Evolutionary conservation across 1,140 invertebrate species (phyloP).

Genomic region (Brachionus calyciflorus): DNA sequence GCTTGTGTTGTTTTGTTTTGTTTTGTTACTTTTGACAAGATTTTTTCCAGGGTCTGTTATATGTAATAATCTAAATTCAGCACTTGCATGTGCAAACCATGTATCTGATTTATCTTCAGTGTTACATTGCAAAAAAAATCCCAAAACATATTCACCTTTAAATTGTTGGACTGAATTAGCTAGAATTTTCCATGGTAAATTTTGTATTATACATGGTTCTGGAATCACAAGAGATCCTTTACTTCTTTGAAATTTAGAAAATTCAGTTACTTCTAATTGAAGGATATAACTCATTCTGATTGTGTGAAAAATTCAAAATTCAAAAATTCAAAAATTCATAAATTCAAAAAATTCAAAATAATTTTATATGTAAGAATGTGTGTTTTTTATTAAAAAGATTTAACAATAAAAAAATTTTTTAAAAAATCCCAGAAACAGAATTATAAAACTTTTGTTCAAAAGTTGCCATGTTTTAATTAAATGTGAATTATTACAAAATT

Average conservation of each 20-base stretch:
- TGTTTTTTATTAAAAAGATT: no score
- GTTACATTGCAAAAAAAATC: conserved; percentile 63
- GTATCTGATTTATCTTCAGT: conserved; percentile 65
- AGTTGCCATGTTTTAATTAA: no score
- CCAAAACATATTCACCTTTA: conserved; percentile 64
- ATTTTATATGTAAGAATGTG: no score
- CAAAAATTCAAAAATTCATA: no score
- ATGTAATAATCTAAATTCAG: conserved; percentile 73
- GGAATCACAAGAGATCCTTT: conserved; percentile 71
- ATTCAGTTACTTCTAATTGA: conserved; percentile 78
- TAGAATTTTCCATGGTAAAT: conserved; percentile 77
- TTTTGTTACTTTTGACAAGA: conserved; percentile 38
- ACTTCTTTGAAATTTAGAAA: conserved; percentile 82
- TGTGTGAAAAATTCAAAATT: no score
- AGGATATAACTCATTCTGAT: no score
- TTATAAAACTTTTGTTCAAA: no score
- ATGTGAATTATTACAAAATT: no score
- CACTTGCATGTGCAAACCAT: conserved; percentile 93
- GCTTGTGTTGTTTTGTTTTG: no score
- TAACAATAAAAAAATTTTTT: no score
- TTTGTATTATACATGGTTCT: conserved; percentile 81
- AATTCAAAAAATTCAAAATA: no score
- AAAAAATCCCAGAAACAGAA: no score
- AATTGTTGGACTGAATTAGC: conserved; percentile 89
- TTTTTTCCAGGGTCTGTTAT: conserved; percentile 38